These are phyloP conservation scores for Lota lota DNA, from an alignment of 2,113 vertebrate species.

Conservation along the genomic window DNA sequence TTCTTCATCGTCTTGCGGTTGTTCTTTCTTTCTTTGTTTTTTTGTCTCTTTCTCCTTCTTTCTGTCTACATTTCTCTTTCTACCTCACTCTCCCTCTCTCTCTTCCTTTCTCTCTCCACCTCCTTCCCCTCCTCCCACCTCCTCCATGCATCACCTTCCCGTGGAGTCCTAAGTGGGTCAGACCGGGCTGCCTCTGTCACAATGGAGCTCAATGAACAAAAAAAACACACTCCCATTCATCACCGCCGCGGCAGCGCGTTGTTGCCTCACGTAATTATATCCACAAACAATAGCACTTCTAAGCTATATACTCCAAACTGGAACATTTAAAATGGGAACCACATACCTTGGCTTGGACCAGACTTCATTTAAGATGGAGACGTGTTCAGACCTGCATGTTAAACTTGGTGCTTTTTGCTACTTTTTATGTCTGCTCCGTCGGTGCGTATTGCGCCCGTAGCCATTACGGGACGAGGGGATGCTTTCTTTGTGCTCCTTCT, in stretches of 20 bases:
- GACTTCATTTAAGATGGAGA: too few species aligned
- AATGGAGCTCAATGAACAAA: slow-evolving; percentile 47
- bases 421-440: too few species aligned
- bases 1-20: too few species aligned
- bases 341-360: too few species aligned
- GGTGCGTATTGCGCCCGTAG: too few species aligned
- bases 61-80: neutral
- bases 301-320: slow-evolving; percentile 44
- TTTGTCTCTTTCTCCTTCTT: too few species aligned
- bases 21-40: neutral
- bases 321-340: slow-evolving; percentile 38
- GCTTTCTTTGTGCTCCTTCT: too few species aligned
- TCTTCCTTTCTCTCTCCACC: neutral
- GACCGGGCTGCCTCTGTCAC: slow-evolving; percentile 25
- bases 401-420: too few species aligned
- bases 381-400: too few species aligned
- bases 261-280: slow-evolving; percentile 61
- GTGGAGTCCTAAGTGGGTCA: slow-evolving; percentile 68
- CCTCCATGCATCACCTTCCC: slow-evolving; percentile 66
- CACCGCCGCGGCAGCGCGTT: slow-evolving; percentile 56
- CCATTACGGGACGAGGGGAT: too few species aligned
- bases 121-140: slow-evolving; percentile 1
- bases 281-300: slow-evolving; percentile 56
- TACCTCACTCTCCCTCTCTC: neutral
- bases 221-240: slow-evolving; percentile 63